Base-by-base conservation (phyloP, 2,113 vertebrate genomes). In the Catharus minimus region DNA sequence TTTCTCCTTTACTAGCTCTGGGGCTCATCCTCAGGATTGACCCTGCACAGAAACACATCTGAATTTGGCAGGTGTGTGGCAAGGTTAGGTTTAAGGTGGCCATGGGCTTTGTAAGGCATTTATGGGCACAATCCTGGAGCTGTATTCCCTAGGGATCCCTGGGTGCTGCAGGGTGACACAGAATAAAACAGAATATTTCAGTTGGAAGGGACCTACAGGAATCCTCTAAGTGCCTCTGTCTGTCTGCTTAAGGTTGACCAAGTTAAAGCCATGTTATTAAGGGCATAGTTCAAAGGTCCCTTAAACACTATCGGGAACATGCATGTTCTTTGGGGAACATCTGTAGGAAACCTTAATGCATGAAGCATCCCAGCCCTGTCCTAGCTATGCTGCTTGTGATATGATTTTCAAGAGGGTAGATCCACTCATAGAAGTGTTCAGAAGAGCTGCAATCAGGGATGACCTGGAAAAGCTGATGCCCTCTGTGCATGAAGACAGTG, bases 401-500 rank as follows among this genome's bases (percentile, higher is more conserved):
- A 30, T 10, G 16, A 9, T 52, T 86, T 67, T 89, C n/a, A 24
- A 23, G 20, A 50, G 20, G 12, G 11, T 71, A 67, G 41, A 89
- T 39, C 11, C 21, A n/a, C 12, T 58, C 7, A 2, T 4, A 24
- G 27, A 71, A 82, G 18, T 22, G n/a, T 78, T n/a, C 22, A 46
- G 18, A 77, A 7, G 41, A 87, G 36, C 33, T 84, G 4, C 21
- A 13, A 24, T 32, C 14, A 81, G 18, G 28, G 28, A 9, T 74
- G 39, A 62, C 61, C 22, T 78, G 15, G 64, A 56, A 62, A 83
- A 55, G 20, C 27, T 46, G 69, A 10, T 55, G 20, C 56, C 43
- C 1, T 3, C 36, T 4, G 6, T 43, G 65, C 7, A 24, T 0
- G 5, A 64, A 39, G n/a, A 50, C 17, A 47, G 19, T 18, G 17